A percentile compares a stretch with the other conserved stretches of the same genome.
phyloP scores from a whole-genome alignment of 2,797 vertebrate genomes.

The Aphelocoma californica region DNA sequence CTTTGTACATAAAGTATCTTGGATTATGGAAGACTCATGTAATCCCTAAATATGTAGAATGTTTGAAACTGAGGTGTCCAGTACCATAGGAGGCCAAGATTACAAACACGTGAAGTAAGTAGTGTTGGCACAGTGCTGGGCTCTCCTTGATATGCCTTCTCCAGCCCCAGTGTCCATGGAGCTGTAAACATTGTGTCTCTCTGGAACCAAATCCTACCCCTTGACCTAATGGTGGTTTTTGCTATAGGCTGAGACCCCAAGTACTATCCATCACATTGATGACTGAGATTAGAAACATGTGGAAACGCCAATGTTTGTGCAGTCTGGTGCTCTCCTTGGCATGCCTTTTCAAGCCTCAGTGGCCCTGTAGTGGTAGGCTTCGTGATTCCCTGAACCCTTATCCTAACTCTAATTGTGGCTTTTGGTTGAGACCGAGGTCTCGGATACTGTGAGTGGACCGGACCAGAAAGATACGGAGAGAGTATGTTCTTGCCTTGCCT shows the following conservation, averaged over 20 bases:
- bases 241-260: neutral
- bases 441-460: neutral
- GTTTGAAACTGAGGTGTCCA: neutral
- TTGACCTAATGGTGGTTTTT: neutral
- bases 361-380: neutral
- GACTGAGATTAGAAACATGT: neutral
- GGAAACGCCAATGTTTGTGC: neutral
- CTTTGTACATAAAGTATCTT: neutral
- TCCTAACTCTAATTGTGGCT: neutral
- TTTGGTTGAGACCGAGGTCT: neutral
- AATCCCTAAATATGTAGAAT: neutral
- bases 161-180: neutral
- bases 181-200: neutral
- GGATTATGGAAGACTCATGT: neutral
- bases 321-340: neutral
- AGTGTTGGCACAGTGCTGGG: neutral
- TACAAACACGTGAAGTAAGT: neutral
- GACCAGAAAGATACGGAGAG: neutral
- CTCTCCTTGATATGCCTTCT: neutral
- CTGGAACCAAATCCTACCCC: neutral
- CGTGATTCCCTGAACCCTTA: neutral
- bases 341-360: neutral
- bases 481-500: neutral
- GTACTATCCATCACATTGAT: neutral
- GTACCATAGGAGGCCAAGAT: neutral